Conservation (phyloP, 2,113 vertebrate genomes). For the Nothoprocta perdicaria region DNA sequence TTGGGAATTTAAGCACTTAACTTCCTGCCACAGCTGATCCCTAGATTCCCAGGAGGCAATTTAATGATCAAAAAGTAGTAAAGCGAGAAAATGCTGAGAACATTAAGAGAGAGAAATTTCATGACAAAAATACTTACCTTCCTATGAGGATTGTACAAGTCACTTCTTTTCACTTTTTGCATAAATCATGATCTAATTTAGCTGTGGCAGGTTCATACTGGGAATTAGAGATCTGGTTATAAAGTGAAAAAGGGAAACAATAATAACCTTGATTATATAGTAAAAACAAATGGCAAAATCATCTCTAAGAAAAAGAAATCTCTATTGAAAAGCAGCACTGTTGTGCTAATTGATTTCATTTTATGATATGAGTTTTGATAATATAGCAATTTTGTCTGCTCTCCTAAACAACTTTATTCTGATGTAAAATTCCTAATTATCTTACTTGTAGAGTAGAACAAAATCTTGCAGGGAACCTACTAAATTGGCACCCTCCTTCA, state of each 20-base stretch:
- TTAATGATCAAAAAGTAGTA: conserved; percentile 29
- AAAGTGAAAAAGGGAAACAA: conserved; percentile 22
- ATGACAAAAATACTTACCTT: conserved; percentile 24
- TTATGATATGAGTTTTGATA: not conserved
- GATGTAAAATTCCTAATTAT: not conserved
- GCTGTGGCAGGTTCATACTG: conserved; percentile 36
- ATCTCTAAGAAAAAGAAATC: not conserved
- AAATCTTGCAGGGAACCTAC: not conserved
- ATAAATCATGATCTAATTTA: conserved; percentile 73
- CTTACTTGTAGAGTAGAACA: not conserved
- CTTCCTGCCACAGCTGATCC: conserved; percentile 44
- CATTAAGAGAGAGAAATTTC: conserved; percentile 30
- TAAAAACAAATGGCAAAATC: conserved; percentile 7
- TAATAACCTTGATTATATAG: conserved; percentile 16
- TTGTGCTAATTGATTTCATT: not conserved
- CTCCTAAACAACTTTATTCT: not conserved
- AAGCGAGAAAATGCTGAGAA: conserved; percentile 34
- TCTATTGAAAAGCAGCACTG: not conserved
- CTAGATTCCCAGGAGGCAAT: conserved; percentile 40
- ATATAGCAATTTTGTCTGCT: rapidly evolving
- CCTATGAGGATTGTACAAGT: conserved; percentile 49
- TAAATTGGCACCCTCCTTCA: not conserved
- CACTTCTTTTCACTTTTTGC: conserved; percentile 56
- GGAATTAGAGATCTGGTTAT: conserved; percentile 43
- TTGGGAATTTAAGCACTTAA: conserved; percentile 48